These are phyloP conservation scores for Struthio camelus DNA, from an alignment of 2,113 vertebrate species.

Conservation along the genomic window DNA sequence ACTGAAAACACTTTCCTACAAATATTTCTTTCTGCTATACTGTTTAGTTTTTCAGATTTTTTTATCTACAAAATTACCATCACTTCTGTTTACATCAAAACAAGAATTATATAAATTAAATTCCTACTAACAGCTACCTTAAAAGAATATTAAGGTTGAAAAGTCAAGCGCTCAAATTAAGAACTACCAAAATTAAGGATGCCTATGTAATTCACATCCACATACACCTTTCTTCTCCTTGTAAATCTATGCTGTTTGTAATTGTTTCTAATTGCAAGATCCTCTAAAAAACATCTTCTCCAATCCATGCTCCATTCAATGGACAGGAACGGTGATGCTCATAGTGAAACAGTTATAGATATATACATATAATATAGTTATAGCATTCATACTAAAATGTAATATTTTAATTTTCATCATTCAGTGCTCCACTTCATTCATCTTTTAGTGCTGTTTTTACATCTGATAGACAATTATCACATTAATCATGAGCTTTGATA, in stretches of 20 bases:
- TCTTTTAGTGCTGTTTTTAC: neutral
- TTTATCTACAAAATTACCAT: slow-evolving; percentile 3
- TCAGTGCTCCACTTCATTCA: neutral
- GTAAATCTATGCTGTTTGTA: neutral
- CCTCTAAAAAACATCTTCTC: neutral
- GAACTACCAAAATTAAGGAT: slow-evolving; percentile 21
- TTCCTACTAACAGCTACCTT: neutral
- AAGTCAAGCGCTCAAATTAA: neutral
- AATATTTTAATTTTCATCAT: neutral
- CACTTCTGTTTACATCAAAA: slow-evolving; percentile 43
- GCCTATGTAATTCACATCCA: neutral
- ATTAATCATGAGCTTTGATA: neutral
- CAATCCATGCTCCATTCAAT: neutral
- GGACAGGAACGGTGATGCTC: neutral
- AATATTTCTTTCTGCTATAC: neutral
- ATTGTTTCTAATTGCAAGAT: neutral
- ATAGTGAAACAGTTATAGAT: neutral
- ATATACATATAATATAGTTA: neutral
- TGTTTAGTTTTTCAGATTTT: neutral
- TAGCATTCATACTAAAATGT: neutral
- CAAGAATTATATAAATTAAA: slow-evolving; percentile 30
- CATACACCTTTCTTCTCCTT: neutral
- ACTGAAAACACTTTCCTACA: slow-evolving; percentile 1
- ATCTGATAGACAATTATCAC: neutral
- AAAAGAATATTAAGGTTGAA: slow-evolving; percentile 37